Evolutionary conservation across 2,888 invertebrate genomes (phyloP).

Genomic region (Apotomis betuletana): DNA sequence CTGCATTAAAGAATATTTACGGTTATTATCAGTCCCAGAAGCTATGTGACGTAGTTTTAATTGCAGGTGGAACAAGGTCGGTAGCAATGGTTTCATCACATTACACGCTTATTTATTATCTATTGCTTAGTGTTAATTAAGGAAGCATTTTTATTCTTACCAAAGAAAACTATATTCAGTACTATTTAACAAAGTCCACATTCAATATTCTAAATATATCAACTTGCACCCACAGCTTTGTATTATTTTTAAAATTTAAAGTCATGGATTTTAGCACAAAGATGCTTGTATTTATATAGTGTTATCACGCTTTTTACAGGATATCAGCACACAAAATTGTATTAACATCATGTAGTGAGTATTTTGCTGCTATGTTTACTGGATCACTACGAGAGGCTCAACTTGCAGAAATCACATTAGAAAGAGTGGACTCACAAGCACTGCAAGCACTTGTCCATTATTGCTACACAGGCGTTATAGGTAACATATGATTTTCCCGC

Average conservation of each 20-base stretch:
- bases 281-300: background rate
- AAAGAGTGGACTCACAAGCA: constrained; percentile 93
- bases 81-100: constrained; percentile 46
- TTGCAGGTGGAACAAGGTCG: constrained; percentile 89
- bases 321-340: constrained; percentile 94
- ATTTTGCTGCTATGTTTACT: constrained; percentile 98
- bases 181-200: background rate
- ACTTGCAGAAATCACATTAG: constrained; percentile 92
- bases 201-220: background rate
- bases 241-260: too few relatives aligned
- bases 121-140: background rate
- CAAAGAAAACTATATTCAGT: background rate
- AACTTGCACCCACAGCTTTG: background rate
- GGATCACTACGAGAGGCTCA: constrained; percentile 92
- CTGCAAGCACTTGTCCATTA: constrained; percentile 93
- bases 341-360: constrained; percentile 95
- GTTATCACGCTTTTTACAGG: constrained; percentile 59
- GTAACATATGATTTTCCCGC: constrained; percentile 50
- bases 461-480: constrained; percentile 93
- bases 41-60: constrained; percentile 93
- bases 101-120: constrained; percentile 15
- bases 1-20: constrained; percentile 91
- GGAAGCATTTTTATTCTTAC: background rate
- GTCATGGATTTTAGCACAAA: background rate
- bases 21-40: constrained; percentile 91